Evolutionary conservation across 2,797 vertebrate species (phyloP), one percentile per base, ranked within the genome.

Genomic region (Tolypeutes matacus): DNA sequence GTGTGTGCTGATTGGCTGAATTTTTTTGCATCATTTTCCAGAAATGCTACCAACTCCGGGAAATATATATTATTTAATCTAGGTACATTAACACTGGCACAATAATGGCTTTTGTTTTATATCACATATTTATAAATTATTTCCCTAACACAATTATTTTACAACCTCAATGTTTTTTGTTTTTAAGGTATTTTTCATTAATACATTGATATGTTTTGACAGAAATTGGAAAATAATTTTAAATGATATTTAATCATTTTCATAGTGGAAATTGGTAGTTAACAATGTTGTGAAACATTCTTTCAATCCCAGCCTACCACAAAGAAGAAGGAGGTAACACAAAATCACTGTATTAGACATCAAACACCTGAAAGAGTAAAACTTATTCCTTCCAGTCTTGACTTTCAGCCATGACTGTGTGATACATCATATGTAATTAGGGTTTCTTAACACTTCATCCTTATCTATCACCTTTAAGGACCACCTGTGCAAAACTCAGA

Each of bases 141-240:
- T 78, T 51, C 73, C 7, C 88, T 2, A 90, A 17, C 11, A 75
- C 34, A 75, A n/a, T 2, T 62, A 75, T 80, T 29, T 87, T 76
- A 84, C 42, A 93, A 15, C 80, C 46, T 60, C 10, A 86, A 42
- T 62, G 10, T 15, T 80, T 93, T 34, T 82, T 58, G 78, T 11
- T 75, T 18, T 23, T 51, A 31, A 20, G 7, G 1, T 65, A 81
- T 12, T 60, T 72, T 67, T 70, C 17, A 70, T 49, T 88, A 76
- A 15, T 39, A 29, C 46, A 89, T 36, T 20, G 81, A 65, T 39
- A 64, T 70, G 13, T 51, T 85, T 72, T 31, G 39, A 83, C 17
- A 20, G 12, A 83, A 92, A 51, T 75, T 72, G 49, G 36, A 89
- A 93, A 96, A 64, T 53, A 53, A 90, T 82, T 89, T 76, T 60